Conservation (phyloP, 1,140 invertebrate genomes). For the Caenorhabditis briggsae region DNA sequence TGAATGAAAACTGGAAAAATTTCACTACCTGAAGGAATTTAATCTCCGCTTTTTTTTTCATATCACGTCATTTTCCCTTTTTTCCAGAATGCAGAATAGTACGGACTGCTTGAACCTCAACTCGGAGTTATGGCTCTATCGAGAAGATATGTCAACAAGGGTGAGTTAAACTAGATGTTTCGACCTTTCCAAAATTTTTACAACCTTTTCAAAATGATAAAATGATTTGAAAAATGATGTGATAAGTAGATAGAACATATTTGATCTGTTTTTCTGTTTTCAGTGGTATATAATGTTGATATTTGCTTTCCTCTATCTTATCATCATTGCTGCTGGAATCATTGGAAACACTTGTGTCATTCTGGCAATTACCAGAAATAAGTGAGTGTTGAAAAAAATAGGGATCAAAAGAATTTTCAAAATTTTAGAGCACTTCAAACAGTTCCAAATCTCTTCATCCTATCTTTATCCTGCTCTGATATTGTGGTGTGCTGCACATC, state of each 20-base stretch:
- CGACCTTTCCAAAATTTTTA: too few species aligned
- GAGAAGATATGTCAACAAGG: slow-evolving; percentile 57
- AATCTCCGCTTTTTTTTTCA: not conserved
- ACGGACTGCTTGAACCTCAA: slow-evolving; percentile 62
- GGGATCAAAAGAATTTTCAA: not conserved
- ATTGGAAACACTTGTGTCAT: slow-evolving; percentile 69
- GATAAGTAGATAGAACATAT: not conserved
- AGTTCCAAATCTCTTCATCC: slow-evolving; percentile 77
- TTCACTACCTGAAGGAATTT: not conserved
- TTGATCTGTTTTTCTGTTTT: slow-evolving; percentile 15
- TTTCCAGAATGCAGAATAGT: slow-evolving; percentile 61
- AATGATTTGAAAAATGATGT: not conserved
- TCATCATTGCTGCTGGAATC: slow-evolving; percentile 66
- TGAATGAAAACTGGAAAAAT: too few species aligned
- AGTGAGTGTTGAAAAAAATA: slow-evolving; percentile 60
- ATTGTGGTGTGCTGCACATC: slow-evolving; percentile 76
- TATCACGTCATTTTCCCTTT: not conserved
- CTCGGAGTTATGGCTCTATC: slow-evolving; percentile 61
- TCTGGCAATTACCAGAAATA: slow-evolving; percentile 68
- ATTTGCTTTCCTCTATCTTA: slow-evolving; percentile 65
- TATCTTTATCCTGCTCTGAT: slow-evolving; percentile 76
- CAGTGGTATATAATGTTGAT: slow-evolving; percentile 58
- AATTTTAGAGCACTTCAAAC: slow-evolving; percentile 70
- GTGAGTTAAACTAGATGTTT: not conserved
- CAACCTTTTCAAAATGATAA: not conserved